Conservation (phyloP, 2,797 vertebrate genomes). For the Apogon talboti region DNA sequence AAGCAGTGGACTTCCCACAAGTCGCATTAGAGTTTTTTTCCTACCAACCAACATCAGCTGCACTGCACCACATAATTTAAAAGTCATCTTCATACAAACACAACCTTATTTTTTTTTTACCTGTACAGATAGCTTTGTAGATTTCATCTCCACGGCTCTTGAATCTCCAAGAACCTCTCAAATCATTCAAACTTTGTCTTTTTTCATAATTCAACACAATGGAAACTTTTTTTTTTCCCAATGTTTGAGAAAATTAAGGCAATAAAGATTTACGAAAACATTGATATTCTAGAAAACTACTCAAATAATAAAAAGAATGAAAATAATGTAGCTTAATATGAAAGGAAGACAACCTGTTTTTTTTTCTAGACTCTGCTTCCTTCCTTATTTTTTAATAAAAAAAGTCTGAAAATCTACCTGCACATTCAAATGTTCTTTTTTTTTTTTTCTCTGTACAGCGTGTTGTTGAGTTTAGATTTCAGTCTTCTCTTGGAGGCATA, state of each 20-base stretch:
- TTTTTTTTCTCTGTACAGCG: conserved; percentile 78
- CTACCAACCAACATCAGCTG: conserved; percentile 80
- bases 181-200: conserved; percentile 70
- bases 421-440: conserved; percentile 89
- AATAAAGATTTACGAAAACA: conserved; percentile 98
- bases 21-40: conserved; percentile 51
- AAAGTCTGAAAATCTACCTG: conserved; percentile 90
- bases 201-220: conserved; percentile 89
- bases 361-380: conserved; percentile 83
- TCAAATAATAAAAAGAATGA: conserved; percentile 86
- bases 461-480: conserved; percentile 83
- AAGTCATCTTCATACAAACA: conserved; percentile 93
- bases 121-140: conserved; percentile 90
- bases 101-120: conserved; percentile 83
- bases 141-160: conserved; percentile 83
- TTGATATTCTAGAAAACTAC: conserved; percentile 93
- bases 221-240: conserved; percentile 85
- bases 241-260: conserved; percentile 99
- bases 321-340: conserved; percentile 92
- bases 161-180: conserved; percentile 75
- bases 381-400: conserved; percentile 84
- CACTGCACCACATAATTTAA: conserved; percentile 90
- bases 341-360: conserved; percentile 93
- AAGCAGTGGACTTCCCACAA: conserved; percentile 56
- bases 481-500: conserved; percentile 86